Percentiles rank a stretch among this genome's conserved stretches.
phyloP scores from a whole-genome alignment of 1,140 invertebrate species.

The Lerema accius region DNA sequence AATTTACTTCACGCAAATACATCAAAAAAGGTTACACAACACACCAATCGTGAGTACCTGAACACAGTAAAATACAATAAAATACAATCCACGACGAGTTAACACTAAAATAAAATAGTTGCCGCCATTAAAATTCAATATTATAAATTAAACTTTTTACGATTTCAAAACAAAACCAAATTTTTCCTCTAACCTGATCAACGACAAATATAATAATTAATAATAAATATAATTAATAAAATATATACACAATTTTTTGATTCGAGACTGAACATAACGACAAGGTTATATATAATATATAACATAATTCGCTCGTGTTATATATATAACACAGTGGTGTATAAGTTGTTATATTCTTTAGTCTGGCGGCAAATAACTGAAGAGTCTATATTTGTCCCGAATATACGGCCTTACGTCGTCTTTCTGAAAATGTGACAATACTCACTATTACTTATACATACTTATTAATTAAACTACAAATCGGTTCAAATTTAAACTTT shows the following conservation, averaged over 20 bases:
- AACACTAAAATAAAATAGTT: not conserved
- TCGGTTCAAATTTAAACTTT: too few relatives aligned
- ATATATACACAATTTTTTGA: constrained; percentile 7
- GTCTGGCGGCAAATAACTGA: constrained; percentile 94
- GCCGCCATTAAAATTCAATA: not conserved
- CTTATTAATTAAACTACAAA: too few relatives aligned
- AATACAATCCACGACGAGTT: constrained; percentile 3
- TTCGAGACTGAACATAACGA: not conserved
- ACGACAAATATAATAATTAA: not conserved
- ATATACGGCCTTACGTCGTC: constrained; percentile 96
- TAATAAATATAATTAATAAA: too few relatives aligned
- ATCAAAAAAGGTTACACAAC: too few relatives aligned
- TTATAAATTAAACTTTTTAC: not conserved
- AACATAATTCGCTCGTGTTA: not conserved
- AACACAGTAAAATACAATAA: constrained; percentile 18
- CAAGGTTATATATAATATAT: not conserved
- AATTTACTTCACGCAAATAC: too few relatives aligned
- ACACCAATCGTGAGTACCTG: constrained; percentile 12
- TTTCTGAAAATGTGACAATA: too few relatives aligned
- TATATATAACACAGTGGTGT: not conserved
- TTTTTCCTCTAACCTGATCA: not conserved
- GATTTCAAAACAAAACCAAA: not conserved
- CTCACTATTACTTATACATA: too few relatives aligned
- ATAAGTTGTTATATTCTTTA: constrained; percentile 79
- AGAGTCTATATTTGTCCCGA: constrained; percentile 93